Conservation (phyloP, 2,797 vertebrate genomes). For the Clarias laeviceps region DNA sequence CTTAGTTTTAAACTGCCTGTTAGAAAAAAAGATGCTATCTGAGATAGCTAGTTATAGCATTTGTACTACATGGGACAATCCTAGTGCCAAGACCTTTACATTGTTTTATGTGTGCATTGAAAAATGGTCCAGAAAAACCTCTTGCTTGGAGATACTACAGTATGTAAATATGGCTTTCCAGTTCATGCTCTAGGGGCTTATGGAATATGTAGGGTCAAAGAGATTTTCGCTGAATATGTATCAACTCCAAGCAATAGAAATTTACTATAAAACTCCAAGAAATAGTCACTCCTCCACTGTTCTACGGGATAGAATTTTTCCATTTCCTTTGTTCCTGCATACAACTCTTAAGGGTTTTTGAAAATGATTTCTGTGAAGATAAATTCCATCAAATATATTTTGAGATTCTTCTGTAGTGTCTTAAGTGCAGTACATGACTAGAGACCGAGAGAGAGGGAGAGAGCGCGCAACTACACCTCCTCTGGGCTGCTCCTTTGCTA, state of each 20-base stretch:
- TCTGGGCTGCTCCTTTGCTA: constrained; percentile 12
- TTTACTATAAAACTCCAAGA: constrained; percentile 22
- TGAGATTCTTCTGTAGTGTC: constrained; percentile 3
- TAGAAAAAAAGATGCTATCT: constrained; percentile 38
- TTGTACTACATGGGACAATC: constrained; percentile 61
- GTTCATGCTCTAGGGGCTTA: constrained; percentile 62
- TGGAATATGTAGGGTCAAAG: constrained; percentile 59
- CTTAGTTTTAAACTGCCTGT: constrained; percentile 32
- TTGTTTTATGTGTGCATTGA: constrained; percentile 59
- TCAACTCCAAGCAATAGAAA: constrained; percentile 54
- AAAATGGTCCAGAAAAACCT: constrained; percentile 37
- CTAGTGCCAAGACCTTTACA: constrained; percentile 71
- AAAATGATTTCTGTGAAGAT: not conserved
- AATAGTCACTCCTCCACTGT: not conserved
- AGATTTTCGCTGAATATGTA: constrained; percentile 57
- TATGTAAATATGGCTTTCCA: constrained; percentile 67
- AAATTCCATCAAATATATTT: not conserved
- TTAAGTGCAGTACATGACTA: constrained; percentile 22
- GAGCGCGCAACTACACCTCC: constrained; percentile 18
- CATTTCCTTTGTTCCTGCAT: not conserved
- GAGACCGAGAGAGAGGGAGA: constrained; percentile 11
- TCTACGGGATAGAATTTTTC: not conserved
- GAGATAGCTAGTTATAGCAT: constrained; percentile 60
- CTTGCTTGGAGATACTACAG: constrained; percentile 57
- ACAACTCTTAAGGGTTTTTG: not conserved